These are phyloP conservation scores for Odobenus rosmarus DNA, from an alignment of 2,113 vertebrate genomes.

Conservation along the genomic window DNA sequence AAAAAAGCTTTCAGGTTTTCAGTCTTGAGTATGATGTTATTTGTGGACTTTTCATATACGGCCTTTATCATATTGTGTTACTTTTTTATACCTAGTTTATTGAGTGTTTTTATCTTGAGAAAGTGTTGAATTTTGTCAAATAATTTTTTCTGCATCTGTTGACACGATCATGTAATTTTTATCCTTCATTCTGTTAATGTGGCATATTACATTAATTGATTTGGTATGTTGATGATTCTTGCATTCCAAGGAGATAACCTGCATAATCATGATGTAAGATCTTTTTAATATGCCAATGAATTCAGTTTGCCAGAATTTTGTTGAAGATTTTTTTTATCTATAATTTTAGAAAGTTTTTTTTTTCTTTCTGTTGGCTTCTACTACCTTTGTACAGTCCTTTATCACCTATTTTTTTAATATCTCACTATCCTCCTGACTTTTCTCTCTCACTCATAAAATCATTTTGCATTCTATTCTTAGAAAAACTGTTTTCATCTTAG, in stretches of 20 bases:
- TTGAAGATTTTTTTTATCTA: not conserved
- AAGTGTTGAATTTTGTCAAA: not conserved
- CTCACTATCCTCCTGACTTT: not conserved
- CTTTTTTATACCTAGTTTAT: not conserved
- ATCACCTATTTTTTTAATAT: not conserved
- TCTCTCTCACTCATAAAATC: not conserved
- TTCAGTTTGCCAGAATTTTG: not conserved
- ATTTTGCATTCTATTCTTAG: not conserved
- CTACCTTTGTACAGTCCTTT: not conserved
- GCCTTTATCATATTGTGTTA: not conserved
- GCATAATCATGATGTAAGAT: not conserved
- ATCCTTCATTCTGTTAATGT: not conserved
- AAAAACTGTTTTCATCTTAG: not conserved
- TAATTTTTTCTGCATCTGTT: not conserved
- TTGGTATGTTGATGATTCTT: not conserved
- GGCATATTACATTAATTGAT: not conserved
- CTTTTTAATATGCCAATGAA: not conserved
- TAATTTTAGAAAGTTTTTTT: not conserved
- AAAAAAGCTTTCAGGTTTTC: not conserved
- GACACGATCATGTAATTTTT: not conserved
- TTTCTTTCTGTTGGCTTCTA: not conserved
- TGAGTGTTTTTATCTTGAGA: not conserved
- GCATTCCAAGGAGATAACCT: not conserved
- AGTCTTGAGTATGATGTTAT: not conserved
- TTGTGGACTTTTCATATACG: not conserved